Base-by-base conservation (phyloP, 1,140 invertebrate species). In the Rhopalosiphum maidis region DNA sequence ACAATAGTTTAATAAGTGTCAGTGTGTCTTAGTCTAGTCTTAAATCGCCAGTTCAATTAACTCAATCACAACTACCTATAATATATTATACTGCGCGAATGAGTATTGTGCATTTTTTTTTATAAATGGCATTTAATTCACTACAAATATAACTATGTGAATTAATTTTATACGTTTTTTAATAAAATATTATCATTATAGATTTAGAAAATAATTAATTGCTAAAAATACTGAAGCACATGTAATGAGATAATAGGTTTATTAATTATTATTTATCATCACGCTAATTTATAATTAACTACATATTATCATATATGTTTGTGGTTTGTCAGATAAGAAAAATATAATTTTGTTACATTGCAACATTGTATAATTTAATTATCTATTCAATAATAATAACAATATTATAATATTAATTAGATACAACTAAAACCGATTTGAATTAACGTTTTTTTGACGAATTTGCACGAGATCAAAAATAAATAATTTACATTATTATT, bases 221-320 rank as follows among this genome's bases (percentile, higher is more conserved):
- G 30, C 30, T n/a, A 30, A 68, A 68, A n/a, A 18, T 77, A 18
- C 60, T 77, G 30, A 77, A 77, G n/a, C 15, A n/a, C 60, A n/a
- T 6, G 4, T 77, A 77, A 77, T 21, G n/a, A 77, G 60, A 77
- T n/a, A 77, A 77, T 77, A 77, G 60, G 60, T 77, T 77, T 77
- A 77, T 77, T 77, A 77, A n/a, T 77, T 77, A 77, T 77, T 68
- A 68, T 68, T 68, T 68, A 68, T 68, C 15, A 68, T n/a, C 60
- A 68, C 60, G 30, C 15, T 68, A n/a, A 68, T 68, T 68, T 68
- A 68, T 68, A 68, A 68, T n/a, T 68, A 68, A 68, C 60, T 68
- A 18, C 60, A n/a, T 18, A 77, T 77, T n/a, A 18, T 77, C 5
- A 35, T 77, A 77, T 77, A 30, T 77, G 60, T 77, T 18, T 77